Base-by-base conservation (phyloP, 2,888 invertebrate species). In the Platycheirus rosarum region DNA sequence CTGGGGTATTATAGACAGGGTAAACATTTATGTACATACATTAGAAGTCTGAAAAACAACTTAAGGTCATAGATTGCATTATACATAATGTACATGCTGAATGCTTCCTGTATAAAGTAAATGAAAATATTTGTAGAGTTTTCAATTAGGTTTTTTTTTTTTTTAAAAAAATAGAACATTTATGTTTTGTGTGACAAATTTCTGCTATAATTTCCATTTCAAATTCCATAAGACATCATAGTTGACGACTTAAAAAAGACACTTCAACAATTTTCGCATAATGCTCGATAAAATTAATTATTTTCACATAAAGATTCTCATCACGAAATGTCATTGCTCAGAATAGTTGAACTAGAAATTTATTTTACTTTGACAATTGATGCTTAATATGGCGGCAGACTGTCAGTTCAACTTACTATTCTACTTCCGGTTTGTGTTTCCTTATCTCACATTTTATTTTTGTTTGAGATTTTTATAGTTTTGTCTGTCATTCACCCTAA, bases 61-160 rank as follows among this genome's bases (percentile, higher is more conserved):
- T 18, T 35, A 18, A 53, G 53, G 53, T 53, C 53, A 53, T 7
- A 53, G 13, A 20, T 35, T 35, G 35, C n/a, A 35, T 37, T 53
- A 35, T 7, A 3, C 16, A 29, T 49, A 32, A 32, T 7, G 8
- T 3, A 16, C 13, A n/a, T n/a, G n/a, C 3, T 48, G 2, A 9
- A 29, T 49, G 5, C 5, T 14, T 49, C 9, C 26, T 26, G 4
- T n/a, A 4, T 26, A 26, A 7, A 48, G 2, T 48, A 26, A 26
- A 23, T 13, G 6, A 32, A 32, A 32, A 7, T 7, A 32, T 3
- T 49, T 29, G 9, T 26, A 1, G 8, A 48, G 2, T 49, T 49
- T 5, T 9, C 26, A 7, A 8, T 48, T 29, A 13, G 4, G 1
- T n/a, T 8, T 9, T 32, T 51, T 16, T 35, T 26, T 26, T 26